A percentile compares a stretch with the other conserved stretches of the same genome.
Conservation (phyloP, 2,888 invertebrate genomes). For the Agrilus cyanescens region DNA sequence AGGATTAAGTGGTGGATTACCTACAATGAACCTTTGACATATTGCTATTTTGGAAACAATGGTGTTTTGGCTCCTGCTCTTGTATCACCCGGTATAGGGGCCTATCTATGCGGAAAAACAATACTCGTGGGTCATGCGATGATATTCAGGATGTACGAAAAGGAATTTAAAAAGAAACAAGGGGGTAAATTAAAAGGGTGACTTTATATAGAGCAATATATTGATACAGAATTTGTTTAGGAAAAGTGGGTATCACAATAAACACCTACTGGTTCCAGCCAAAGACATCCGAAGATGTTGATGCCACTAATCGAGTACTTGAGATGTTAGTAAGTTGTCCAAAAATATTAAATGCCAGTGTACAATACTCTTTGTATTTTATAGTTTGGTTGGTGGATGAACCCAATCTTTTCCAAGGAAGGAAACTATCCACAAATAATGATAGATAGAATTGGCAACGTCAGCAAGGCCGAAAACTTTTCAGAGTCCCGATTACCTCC, state of each 20-base stretch:
- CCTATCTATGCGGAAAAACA: conserved; percentile 51
- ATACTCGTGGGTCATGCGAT: conserved; percentile 52
- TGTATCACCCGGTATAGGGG: conserved; percentile 40
- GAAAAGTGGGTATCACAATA: conserved; percentile 46
- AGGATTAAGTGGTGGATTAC: conserved; percentile 42
- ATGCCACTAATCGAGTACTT: conserved; percentile 42
- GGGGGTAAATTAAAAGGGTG: conserved; percentile 13
- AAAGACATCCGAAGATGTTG: conserved; percentile 37
- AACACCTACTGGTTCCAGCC: conserved; percentile 44
- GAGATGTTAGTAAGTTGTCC: conserved; percentile 41
- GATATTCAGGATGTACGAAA: conserved; percentile 46
- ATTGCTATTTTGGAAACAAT: conserved; percentile 29
- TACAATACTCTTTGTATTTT: conserved; percentile 12
- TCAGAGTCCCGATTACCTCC: conserved; percentile 35
- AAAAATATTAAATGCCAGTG: no score
- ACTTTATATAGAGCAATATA: background rate
- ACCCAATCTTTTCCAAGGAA: conserved; percentile 36
- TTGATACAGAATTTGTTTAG: conserved; percentile 37
- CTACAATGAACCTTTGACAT: conserved; percentile 38
- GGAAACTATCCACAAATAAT: conserved; percentile 44
- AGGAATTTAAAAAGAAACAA: conserved; percentile 34
- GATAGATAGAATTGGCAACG: conserved; percentile 33
- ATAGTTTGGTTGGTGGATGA: conserved; percentile 36
- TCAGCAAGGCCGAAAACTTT: conserved; percentile 35
- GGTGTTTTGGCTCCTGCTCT: conserved; percentile 37